Base-by-base conservation (phyloP, 2,888 invertebrate genomes). In the Drosophila dives region DNA sequence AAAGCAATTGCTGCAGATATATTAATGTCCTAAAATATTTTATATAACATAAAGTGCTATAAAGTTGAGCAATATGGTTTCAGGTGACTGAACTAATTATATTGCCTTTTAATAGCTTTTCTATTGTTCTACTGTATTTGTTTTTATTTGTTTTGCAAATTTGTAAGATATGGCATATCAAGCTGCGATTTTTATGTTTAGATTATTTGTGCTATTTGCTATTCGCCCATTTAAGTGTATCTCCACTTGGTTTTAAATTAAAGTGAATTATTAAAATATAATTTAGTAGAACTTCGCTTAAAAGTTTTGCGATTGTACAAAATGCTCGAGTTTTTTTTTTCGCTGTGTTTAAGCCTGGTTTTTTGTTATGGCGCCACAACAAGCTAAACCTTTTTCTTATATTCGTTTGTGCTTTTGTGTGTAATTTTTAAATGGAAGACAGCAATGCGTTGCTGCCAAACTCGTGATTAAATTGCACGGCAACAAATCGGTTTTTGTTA, bases 381-480 rank as follows among this genome's bases (percentile, higher is more conserved):
- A 45, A 3, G 15, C 20, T 3, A 15, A 15, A 12, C 12, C 23
- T 23, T 23, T 23, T 4, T 7, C 23, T 45, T 15, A 7, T 45
- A 5, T 17, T 38, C 17, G 3, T 8, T 17, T 34, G 34, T 12
- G 36, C 29, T 6, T 11, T 11, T 45, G 33, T 45, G 20, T n/a
- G 36, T 34, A 26, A 40, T 59, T 17, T 23, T 42, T 34, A 12
- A 29, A 49, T n/a, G 26, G 42, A 51, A 34, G 8, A 38, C 38
- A 26, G n/a, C 33, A 32, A 36, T 23, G 1, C n/a, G 45, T 49
- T 59, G 33, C n/a, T 58, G 17, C 32, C 76, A 58, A 65, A 63
- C 77, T 77, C 78, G 78, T 77, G 77, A 77, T 77, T 77, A 70
- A 77, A 77, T 76, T 72, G 68, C 60, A 66, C 72, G 40, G 63